These are phyloP conservation scores for Conus canariensis DNA, from an alignment of 2,888 invertebrate species.

Conservation along the genomic window DNA sequence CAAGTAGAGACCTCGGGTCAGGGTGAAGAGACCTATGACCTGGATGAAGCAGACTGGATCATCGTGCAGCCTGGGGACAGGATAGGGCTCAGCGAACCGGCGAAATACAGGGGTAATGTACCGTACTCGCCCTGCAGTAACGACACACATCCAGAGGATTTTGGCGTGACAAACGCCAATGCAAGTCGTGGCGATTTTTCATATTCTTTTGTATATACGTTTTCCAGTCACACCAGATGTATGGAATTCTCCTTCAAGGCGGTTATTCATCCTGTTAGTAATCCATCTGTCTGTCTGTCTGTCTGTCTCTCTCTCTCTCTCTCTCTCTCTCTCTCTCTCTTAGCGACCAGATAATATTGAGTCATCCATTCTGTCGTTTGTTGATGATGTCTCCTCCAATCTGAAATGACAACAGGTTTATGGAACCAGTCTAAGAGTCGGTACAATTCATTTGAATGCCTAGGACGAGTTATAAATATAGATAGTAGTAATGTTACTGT, in stretches of 20 bases:
- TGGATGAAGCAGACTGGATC: slow-evolving; percentile 26
- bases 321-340: slow-evolving; percentile 6
- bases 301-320: background rate
- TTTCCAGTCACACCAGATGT: background rate
- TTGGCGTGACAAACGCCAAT: background rate
- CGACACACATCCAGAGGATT: background rate
- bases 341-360: too few species aligned
- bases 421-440: too few species aligned
- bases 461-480: too few species aligned
- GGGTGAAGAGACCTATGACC: background rate
- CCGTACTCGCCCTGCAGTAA: background rate
- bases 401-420: too few species aligned
- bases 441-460: too few species aligned
- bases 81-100: background rate
- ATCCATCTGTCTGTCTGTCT: background rate
- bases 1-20: background rate
- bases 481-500: too few species aligned
- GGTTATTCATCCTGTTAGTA: slow-evolving; percentile 19
- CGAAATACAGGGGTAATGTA: background rate
- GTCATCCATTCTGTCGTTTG: too few species aligned
- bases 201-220: background rate
- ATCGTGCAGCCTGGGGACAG: slow-evolving; percentile 19
- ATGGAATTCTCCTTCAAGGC: slow-evolving; percentile 16
- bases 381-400: too few species aligned
- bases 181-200: background rate